Evolutionary conservation across 1,140 invertebrate species (phyloP), one percentile per base, ranked within the genome.

Genomic region (Leptoteleia sp.): DNA sequence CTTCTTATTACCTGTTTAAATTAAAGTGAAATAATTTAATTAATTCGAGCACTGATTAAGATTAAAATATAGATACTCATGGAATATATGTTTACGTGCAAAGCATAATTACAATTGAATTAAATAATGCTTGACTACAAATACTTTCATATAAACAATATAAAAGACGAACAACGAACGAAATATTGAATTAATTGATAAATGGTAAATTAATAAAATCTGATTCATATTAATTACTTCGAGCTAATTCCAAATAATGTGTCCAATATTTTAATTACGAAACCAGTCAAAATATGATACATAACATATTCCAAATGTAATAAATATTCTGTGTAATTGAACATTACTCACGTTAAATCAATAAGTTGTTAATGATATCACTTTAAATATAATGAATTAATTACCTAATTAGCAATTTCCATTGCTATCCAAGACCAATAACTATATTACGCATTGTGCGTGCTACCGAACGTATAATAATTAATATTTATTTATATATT

Each of bases 351-450:
- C 17, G 16, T 40, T 7, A 13, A 40, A 40, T 17, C 9, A 17
- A 17, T 17, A 40, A 40, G 37, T 40, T 40, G 15, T 16, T 40
- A 35, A 35, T 35, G 13, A 13, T 17, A 15, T 40, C 5, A 16
- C 38, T 42, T 42, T 43, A 43, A 43, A 22, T n/a, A 43, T 22
- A 11, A 43, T 22, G 11, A 16, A 22, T 25, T 22, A 43, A 22
- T 43, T 22, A 43, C 19, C 7, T 22, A 43, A 43, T 43, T 43
- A 43, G 9, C 17, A 22, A 43, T 43, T 43, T 7, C 40, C 11
- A 43, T 43, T 43, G n/a, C 40, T 22, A 5, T 11, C 1, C 1
- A 19, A 22, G 19, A 43, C 19, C 12, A 25, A 6, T 6, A 22
- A 43, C 17, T 17, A 25, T 11, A 11, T 43, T 22, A 22, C 17